Conservation (phyloP, 2,888 invertebrate species). For the Azorinus chamasolen region DNA sequence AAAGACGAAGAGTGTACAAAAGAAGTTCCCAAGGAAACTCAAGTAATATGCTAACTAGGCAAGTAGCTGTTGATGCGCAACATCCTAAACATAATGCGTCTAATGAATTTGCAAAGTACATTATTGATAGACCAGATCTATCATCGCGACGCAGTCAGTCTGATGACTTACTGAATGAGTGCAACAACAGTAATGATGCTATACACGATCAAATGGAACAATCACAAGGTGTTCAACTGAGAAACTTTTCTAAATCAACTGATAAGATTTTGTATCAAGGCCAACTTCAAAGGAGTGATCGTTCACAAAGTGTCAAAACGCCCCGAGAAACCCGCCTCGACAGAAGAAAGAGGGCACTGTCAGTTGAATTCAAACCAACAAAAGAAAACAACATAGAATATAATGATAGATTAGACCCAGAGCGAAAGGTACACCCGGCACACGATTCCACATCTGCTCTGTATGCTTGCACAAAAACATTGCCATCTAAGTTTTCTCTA, state of each 20-base stretch:
- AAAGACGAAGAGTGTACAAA: background rate
- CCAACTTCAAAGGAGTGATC: constrained; percentile 11
- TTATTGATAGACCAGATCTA: background rate
- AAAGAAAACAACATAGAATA: constrained; percentile 32
- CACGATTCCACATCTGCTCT: constrained; percentile 41
- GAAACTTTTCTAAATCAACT: constrained; percentile 32
- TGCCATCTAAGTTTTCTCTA: constrained; percentile 61
- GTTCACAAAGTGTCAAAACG: constrained; percentile 37
- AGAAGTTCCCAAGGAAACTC: background rate
- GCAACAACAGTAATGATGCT: constrained; percentile 1
- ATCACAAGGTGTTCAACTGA: constrained; percentile 13
- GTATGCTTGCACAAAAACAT: constrained; percentile 39
- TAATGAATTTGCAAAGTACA: background rate
- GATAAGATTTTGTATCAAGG: constrained; percentile 26
- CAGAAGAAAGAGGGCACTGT: constrained; percentile 49
- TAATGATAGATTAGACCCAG: background rate
- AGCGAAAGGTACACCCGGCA: constrained; percentile 17
- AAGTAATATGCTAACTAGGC: background rate
- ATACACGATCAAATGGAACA: background rate
- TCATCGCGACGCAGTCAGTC: constrained; percentile 39
- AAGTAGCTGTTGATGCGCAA: background rate
- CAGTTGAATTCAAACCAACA: constrained; percentile 46
- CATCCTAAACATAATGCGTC: background rate
- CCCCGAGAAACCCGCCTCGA: constrained; percentile 37
- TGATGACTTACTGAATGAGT: constrained; percentile 36